A percentile compares a stretch with the other conserved stretches of the same genome.
Conservation (phyloP, 2,113 vertebrate genomes). For the Sylvia atricapilla region DNA sequence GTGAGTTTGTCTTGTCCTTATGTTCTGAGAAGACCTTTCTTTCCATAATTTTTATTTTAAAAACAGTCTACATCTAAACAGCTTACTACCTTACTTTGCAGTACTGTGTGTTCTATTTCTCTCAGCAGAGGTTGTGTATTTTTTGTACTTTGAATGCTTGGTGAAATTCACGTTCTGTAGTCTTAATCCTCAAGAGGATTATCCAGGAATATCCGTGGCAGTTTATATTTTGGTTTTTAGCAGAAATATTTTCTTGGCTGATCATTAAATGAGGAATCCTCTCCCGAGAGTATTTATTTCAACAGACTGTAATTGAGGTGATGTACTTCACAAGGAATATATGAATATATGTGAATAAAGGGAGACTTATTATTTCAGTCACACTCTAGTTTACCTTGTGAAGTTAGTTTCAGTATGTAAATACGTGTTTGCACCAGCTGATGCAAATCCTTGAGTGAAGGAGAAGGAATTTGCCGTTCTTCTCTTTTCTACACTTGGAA, state of each 20-base stretch:
- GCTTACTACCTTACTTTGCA: neutral
- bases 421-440: accelerated
- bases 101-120: neutral
- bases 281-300: neutral
- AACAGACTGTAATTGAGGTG: neutral
- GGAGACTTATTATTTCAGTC: neutral
- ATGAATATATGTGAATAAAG: neutral
- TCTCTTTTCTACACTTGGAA: neutral
- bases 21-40: neutral
- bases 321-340: neutral
- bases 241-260: neutral
- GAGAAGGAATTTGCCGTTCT: neutral
- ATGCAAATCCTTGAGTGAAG: neutral
- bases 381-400: neutral
- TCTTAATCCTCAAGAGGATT: neutral
- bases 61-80: neutral
- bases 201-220: neutral
- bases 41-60: neutral
- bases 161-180: neutral
- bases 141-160: neutral
- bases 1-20: neutral
- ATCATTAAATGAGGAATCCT: neutral
- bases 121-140: neutral
- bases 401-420: neutral
- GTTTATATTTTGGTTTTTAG: neutral